Evolutionary conservation across 2,113 vertebrate genomes (phyloP).

Genomic region (Syrmaticus mikado): DNA sequence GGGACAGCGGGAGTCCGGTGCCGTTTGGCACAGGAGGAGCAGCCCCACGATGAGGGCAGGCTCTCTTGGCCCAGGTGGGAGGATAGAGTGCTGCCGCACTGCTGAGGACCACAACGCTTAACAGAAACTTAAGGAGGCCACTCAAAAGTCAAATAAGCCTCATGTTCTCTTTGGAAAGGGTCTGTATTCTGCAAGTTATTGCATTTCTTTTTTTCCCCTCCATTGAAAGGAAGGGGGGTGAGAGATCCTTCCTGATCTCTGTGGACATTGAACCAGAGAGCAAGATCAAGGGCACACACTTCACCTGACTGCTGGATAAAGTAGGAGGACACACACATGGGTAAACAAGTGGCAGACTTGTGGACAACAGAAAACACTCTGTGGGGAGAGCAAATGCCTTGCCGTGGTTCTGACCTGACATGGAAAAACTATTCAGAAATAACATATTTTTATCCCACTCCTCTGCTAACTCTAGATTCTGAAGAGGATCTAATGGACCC

Average conservation of each 20-base stretch:
- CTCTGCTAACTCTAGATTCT: background rate
- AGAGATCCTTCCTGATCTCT: conserved; percentile 80
- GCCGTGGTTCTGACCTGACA: background rate
- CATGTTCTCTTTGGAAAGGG: background rate
- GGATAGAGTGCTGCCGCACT: background rate
- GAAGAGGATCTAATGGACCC: background rate
- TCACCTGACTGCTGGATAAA: conserved; percentile 56
- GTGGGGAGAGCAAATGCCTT: background rate
- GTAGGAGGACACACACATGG: background rate
- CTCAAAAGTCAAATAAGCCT: background rate
- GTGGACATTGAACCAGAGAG: conserved; percentile 81
- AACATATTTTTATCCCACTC: background rate
- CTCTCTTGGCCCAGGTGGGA: background rate
- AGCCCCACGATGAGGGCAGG: rapidly evolving
- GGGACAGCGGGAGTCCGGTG: background rate
- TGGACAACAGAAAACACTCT: background rate
- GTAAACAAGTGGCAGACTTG: background rate
- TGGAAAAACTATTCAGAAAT: background rate
- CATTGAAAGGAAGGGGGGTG: background rate
- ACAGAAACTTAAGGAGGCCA: background rate
- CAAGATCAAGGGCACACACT: conserved; percentile 77
- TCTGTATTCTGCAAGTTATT: background rate
- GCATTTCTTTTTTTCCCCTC: background rate
- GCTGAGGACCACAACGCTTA: background rate
- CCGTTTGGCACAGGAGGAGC: background rate